Evolutionary conservation across 2,113 vertebrate genomes (phyloP), one percentile per base, ranked within the genome.

Genomic region (Piaya cayana): DNA sequence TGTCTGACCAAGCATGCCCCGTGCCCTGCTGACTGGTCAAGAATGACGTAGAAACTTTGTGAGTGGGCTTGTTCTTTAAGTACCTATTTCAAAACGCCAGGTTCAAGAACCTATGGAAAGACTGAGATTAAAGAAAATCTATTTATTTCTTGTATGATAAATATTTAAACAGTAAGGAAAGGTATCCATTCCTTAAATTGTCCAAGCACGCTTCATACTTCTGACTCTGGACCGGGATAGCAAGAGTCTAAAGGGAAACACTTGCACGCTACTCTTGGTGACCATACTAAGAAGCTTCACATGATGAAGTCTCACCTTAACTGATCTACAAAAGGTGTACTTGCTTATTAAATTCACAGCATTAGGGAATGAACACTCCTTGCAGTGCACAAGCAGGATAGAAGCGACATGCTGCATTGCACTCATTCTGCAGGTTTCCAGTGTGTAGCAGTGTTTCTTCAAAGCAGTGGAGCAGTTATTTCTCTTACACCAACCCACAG

Each of bases 381-480:
- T 4, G 11, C 11, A 43, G 15, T 22, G 19, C 19, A 29, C 27
- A 36, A 5, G 11, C 60, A 29, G 32, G 26, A 75, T 5, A 25
- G 9, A 80, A 20, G 13, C 23, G 19, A 64, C 16, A 36, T 15
- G 17, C 23, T 26, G 37, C n/a, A 17, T 3, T 26, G 22, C 29
- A 16, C 18, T 11, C 39, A 30, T 12, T 56, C 65, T 22, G 29
- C 43, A 65, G 78, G 21, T 8, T 76, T 77, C 25, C 32, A 34
- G 49, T 4, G 34, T 3, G 1, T 0, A 4, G 15, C 0, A 25
- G 16, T 19, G 52, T 36, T 72, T 90, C 67, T 62, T 29, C 67
- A 32, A 13, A 65, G 62, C 36, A 52, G 50, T 5, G 8, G 43
- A 45, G 9, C 8, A 11, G 34, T 53, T 27, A 1, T 7, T 60